Conservation (phyloP, 2,888 invertebrate genomes). For the Drosophila nr. fundita region DNA sequence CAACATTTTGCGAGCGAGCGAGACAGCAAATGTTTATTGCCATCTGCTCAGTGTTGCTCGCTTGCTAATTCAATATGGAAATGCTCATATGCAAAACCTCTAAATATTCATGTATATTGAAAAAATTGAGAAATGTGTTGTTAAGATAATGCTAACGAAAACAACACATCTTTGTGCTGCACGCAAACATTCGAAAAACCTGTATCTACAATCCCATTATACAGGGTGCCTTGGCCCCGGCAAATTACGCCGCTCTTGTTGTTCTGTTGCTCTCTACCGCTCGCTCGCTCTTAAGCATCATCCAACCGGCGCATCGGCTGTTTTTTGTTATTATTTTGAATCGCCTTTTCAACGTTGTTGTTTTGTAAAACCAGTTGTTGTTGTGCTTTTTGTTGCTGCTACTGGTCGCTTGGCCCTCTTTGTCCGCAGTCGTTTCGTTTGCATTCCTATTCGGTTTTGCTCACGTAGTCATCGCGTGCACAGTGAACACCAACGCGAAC, state of each 20-base stretch:
- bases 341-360: slow-evolving; percentile 40
- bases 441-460: slow-evolving; percentile 62
- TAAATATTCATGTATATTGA: neutral
- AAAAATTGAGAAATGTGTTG: neutral
- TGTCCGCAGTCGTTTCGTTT: slow-evolving; percentile 29
- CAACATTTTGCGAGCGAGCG: slow-evolving; percentile 32
- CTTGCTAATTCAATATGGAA: slow-evolving; percentile 10
- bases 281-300: slow-evolving; percentile 25
- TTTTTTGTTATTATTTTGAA: slow-evolving; percentile 78
- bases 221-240: slow-evolving; percentile 69
- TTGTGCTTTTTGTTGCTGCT: slow-evolving; percentile 14
- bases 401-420: slow-evolving; percentile 43
- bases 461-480: slow-evolving; percentile 78
- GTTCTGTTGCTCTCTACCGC: slow-evolving; percentile 25
- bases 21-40: slow-evolving; percentile 23
- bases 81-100: neutral
- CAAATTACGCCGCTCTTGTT: slow-evolving; percentile 38
- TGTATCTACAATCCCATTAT: slow-evolving; percentile 55
- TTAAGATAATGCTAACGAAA: slow-evolving; percentile 50
- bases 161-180: slow-evolving; percentile 19
- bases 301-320: slow-evolving; percentile 76
- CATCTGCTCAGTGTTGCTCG: slow-evolving; percentile 3
- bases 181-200: slow-evolving; percentile 51
- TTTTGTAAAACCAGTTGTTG: slow-evolving; percentile 57
- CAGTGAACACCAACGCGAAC: slow-evolving; percentile 28